Base-by-base conservation (phyloP, 2,888 invertebrate species). In the Ormyrus thymus region DNA sequence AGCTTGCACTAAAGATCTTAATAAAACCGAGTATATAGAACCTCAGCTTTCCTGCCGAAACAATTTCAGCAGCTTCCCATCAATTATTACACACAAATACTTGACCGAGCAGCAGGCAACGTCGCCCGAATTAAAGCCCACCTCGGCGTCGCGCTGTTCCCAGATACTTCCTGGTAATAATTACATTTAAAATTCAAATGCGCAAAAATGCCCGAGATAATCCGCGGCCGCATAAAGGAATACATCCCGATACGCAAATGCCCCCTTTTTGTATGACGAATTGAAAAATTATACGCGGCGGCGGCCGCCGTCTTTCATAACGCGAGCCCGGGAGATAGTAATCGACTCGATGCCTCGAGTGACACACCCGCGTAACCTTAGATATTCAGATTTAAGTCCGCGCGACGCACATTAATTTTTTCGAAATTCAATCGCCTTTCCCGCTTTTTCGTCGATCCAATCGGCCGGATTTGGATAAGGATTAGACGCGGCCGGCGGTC, bases 381-480 rank as follows among this genome's bases (percentile, higher is more conserved):
- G 50, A 58, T 10, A 43, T 62, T 74, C 13, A 46, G 65, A 66
- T 66, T 74, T 58, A 58, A 74, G 50, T 65, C 58, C 43, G 29
- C 29, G 8, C 10, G 48, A 50, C 58, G 74, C 73, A 29, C 56
- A 65, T 62, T 73, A 66, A 74, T 55, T 62, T 53, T 53, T 76
- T 69, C 48, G 66, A 69, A 48, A 69, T 65, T 65, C 15, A 71
- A 77, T 71, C 6, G 51, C 56, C 46, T 65, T 71, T 51, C 29
- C 48, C 65, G 71, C 71, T 51, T 77, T 59, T 46, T 71, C 45
- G 51, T 15, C 9, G 45, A 59, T 64, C 51, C 73, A 65, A 65
- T 65, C 64, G 71, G 76, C 53, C 71, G n/a, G 29, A 65, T 71
- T 58, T 43, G 65, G 58, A 59, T 65, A 46, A 53, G 51, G 70